Evolutionary conservation across 2,113 vertebrate genomes (phyloP).

Genomic region (Callocephalon fimbriatum): DNA sequence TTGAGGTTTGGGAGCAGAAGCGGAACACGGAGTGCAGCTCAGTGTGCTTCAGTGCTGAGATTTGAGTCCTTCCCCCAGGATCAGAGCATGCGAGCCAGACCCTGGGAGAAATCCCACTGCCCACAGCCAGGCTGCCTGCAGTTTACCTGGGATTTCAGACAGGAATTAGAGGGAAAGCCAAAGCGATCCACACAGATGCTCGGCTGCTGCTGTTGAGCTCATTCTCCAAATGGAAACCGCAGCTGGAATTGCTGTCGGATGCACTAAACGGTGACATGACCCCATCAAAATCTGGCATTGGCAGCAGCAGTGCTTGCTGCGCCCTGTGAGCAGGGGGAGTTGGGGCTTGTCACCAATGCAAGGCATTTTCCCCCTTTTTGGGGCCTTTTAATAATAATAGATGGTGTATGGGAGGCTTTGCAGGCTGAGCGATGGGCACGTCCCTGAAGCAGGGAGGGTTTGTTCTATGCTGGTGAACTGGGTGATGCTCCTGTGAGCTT

Average conservation of each 20-base stretch:
- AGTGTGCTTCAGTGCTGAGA: rapidly evolving
- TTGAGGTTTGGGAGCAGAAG: too few species aligned
- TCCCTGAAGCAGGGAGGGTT: not conserved
- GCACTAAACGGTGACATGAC: rapidly evolving
- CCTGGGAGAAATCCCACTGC: rapidly evolving
- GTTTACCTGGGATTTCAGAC: not conserved
- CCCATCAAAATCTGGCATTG: too few species aligned
- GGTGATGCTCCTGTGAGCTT: not conserved
- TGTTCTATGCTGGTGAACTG: not conserved
- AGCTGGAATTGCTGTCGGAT: not conserved
- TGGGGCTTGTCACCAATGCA: not conserved
- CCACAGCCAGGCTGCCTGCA: not conserved
- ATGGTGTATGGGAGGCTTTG: not conserved
- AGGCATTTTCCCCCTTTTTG: not conserved
- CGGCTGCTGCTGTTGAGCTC: rapidly evolving
- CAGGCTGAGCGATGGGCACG: not conserved
- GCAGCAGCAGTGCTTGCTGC: not conserved
- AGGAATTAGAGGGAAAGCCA: not conserved
- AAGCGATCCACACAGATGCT: rapidly evolving
- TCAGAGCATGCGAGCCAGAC: not conserved
- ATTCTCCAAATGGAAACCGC: rapidly evolving
- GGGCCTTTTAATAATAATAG: not conserved
- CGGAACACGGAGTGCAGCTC: too few species aligned
- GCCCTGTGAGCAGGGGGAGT: rapidly evolving
- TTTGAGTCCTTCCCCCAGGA: not conserved